These are phyloP conservation scores for Maconellicoccus hirsutus DNA, from an alignment of 1,140 invertebrate species.

Conservation along the genomic window DNA sequence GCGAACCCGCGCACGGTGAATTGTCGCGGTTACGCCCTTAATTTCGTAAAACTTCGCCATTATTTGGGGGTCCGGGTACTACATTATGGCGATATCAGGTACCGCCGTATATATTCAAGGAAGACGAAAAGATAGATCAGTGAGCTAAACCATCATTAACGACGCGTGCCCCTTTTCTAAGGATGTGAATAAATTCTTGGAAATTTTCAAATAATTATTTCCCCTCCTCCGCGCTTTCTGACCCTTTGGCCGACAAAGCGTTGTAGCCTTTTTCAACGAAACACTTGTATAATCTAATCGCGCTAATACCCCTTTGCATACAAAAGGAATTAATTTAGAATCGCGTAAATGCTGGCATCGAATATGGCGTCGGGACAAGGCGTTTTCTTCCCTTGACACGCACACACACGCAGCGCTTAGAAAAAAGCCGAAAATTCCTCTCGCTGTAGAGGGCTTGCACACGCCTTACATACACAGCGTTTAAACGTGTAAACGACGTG, in stretches of 20 bases:
- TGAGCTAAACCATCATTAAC: not conserved
- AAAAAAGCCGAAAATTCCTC: no score
- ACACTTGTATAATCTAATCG: not conserved
- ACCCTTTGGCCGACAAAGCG: not conserved
- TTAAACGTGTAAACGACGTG: slow-evolving; percentile 1
- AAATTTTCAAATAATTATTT: not conserved
- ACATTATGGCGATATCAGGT: no score
- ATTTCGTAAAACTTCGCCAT: not conserved
- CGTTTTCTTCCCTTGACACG: not conserved
- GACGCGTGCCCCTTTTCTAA: not conserved
- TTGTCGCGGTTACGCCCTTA: not conserved
- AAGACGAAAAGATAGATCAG: not conserved
- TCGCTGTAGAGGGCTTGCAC: no score
- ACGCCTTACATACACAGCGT: not conserved
- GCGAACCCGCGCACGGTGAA: not conserved
- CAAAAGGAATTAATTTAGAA: slow-evolving; percentile 5
- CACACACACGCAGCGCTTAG: no score
- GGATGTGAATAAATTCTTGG: not conserved
- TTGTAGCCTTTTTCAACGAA: not conserved
- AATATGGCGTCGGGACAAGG: not conserved
- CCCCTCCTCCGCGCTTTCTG: not conserved
- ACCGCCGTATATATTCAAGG: no score
- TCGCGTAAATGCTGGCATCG: not conserved
- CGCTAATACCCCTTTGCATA: not conserved
- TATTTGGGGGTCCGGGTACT: not conserved